Percentiles rank a stretch among this genome's conserved stretches.
These are phyloP conservation scores for Pelagia noctiluca DNA, from an alignment of 30 jellyfish, hydroid and myxozoan genomes.

Conservation along the genomic window DNA sequence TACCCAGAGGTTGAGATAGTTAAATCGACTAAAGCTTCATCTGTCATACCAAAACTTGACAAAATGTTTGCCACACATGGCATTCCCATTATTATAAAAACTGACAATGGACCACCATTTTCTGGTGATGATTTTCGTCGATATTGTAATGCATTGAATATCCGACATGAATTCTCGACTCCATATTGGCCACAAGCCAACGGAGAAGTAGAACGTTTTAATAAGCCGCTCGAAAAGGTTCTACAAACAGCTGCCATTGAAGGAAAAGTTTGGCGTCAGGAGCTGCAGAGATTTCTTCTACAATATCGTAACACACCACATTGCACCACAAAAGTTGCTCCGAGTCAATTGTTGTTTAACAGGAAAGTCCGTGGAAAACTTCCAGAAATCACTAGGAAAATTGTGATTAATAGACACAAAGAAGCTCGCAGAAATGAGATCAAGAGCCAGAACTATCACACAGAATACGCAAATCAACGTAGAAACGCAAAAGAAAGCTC, in stretches of 20 bases:
- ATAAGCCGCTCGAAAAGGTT: too few relatives aligned
- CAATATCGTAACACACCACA: constrained; percentile 30
- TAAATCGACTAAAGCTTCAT: too few relatives aligned
- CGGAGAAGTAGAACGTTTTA: too few relatives aligned
- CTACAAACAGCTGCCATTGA: not conserved
- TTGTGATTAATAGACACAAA: not conserved
- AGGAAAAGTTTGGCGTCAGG: constrained; percentile 31
- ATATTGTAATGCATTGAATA: constrained; percentile 8
- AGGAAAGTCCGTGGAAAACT: not conserved
- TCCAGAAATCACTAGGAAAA: too few relatives aligned
- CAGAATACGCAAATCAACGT: constrained; percentile 1
- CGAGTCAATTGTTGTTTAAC: constrained; percentile 19
- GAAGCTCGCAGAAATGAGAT: constrained; percentile 16
- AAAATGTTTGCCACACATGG: constrained; percentile 11
- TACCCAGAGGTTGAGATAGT: too few relatives aligned
- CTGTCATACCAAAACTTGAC: too few relatives aligned
- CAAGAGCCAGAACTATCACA: constrained; percentile 4
- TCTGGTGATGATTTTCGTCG: constrained; percentile 6
- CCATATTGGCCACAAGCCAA: constrained; percentile 11
- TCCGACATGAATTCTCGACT: not conserved
- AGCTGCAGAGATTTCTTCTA: constrained; percentile 3
- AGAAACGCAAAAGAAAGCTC: constrained; percentile 10
- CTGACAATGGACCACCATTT: constrained; percentile 42
- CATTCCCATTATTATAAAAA: not conserved
- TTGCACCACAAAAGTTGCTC: constrained; percentile 13